Evolutionary conservation across 2,888 invertebrate species (phyloP).

Genomic region (Serrognathus titanus): DNA sequence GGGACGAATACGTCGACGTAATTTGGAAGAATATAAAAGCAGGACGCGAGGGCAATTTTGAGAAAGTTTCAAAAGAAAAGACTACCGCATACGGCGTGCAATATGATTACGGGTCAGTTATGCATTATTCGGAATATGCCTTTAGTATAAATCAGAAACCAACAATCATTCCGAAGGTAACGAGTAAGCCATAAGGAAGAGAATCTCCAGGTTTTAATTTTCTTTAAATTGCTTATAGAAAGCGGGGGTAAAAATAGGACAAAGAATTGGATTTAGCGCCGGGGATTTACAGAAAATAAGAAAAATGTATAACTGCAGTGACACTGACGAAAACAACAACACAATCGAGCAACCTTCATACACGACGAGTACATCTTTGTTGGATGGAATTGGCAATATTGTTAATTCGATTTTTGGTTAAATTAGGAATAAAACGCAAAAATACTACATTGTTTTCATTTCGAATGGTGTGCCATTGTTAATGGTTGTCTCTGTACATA

Average conservation of each 20-base stretch:
- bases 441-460: too few species aligned
- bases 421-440: background rate
- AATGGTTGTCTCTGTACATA: too few species aligned
- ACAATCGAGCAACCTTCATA: background rate
- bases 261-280: constrained; percentile 69
- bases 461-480: too few species aligned
- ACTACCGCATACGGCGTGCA: constrained; percentile 66
- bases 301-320: constrained; percentile 68
- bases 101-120: constrained; percentile 78
- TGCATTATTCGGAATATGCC: constrained; percentile 78
- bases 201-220: background rate
- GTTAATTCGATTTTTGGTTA: constrained; percentile 11
- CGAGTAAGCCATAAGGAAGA: too few species aligned
- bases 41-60: constrained; percentile 68
- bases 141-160: constrained; percentile 69
- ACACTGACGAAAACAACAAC: constrained; percentile 5
- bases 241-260: constrained; percentile 59
- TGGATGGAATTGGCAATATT: constrained; percentile 8
- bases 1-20: constrained; percentile 66
- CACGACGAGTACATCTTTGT: constrained; percentile 1
- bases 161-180: constrained; percentile 53
- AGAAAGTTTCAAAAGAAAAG: constrained; percentile 57
- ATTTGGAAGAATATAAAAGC: constrained; percentile 65
- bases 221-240: constrained; percentile 9
- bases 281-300: constrained; percentile 71